Base-by-base conservation (phyloP, 1,140 invertebrate genomes). In the Drosophila lowei region DNA sequence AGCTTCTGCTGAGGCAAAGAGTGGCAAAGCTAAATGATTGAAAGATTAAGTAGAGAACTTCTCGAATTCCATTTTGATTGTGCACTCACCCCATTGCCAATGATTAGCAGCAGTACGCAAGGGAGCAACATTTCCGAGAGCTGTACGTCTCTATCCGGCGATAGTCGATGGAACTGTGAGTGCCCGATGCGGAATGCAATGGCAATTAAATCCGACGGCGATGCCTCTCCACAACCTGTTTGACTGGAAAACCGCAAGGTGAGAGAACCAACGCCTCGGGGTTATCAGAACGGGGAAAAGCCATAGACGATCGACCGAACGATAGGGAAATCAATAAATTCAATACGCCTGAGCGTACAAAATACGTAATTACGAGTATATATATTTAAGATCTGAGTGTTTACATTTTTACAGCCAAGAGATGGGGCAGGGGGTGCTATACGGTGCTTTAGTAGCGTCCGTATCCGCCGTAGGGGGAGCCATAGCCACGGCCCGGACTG, bases 241-340 rank as follows among this genome's bases (percentile, higher is more conserved):
- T 70, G 63, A 79, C 77, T 56, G 73, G 81, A 85, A 78, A 47
- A 11, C 34, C 3, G 48, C 61, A 64, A 80, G 63, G 72, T 77
- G 77, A 73, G 77, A 56, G 57, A 59, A 50, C 34, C 16, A 11
- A 38, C 42, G 47, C 44, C 43, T 8, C 43, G 67, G 72, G 81
- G 81, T 80, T 85, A 85, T 85, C 80, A 60, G 59, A 5, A 28
- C 53, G 52, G 64, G 74, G 57, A 75, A 79, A 72, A 56, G 30
- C 60, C 50, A 50, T 9, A 34, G 30, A 34, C 46, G 9, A 43
- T 56, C 57, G 6, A 25, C 44, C 46, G 9, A 43, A 55, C 57
- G 6, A 25, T 42, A 38, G 67, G 48, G 47, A 52, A 60, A 61
- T 63, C 55, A 63, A 67, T 63, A 44, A 18, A 30, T 46, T 46